Percentiles rank a stretch among this genome's conserved stretches.
phyloP scores from a whole-genome alignment of 30 jellyfish, hydroid and myxozoan genomes.

The Aurelia sp. region DNA sequence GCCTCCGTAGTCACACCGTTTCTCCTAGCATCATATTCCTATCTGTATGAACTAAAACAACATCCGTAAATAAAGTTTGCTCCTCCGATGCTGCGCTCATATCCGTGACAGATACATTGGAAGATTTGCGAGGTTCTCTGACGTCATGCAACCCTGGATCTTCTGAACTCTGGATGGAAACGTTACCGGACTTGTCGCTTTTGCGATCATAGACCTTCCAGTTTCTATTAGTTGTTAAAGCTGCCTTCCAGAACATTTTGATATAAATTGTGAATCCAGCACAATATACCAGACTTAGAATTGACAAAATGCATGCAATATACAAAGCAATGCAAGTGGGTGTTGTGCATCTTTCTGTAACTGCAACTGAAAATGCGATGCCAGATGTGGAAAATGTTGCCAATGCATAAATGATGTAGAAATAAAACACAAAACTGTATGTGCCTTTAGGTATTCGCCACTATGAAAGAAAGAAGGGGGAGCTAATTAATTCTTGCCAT shows the following conservation, averaged over 20 bases:
- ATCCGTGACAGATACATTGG: too few species aligned
- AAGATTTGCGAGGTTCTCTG: too few species aligned
- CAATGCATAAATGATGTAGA: constrained; percentile 36
- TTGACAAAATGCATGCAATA: constrained; percentile 31
- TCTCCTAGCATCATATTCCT: too few species aligned
- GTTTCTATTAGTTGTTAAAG: constrained; percentile 13
- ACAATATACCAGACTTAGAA: constrained; percentile 27
- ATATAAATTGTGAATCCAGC: constrained; percentile 43
- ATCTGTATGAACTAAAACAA: too few species aligned
- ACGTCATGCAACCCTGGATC: too few species aligned
- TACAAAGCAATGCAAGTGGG: constrained; percentile 38
- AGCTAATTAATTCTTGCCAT: background rate
- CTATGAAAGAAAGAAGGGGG: background rate
- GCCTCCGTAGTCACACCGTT: too few species aligned
- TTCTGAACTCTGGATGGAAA: background rate
- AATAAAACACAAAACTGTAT: constrained; percentile 32
- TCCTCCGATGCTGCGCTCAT: background rate
- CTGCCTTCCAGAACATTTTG: constrained; percentile 35
- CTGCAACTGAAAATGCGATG: constrained; percentile 43
- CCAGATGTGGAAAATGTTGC: constrained; percentile 46
- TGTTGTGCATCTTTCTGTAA: constrained; percentile 31
- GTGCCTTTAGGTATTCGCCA: constrained; percentile 37
- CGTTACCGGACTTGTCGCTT: background rate
- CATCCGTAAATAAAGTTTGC: too few species aligned
- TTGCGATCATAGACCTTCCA: constrained; percentile 34